Conservation (phyloP, 2,888 invertebrate species). For the Caenorhabditis sp. region DNA sequence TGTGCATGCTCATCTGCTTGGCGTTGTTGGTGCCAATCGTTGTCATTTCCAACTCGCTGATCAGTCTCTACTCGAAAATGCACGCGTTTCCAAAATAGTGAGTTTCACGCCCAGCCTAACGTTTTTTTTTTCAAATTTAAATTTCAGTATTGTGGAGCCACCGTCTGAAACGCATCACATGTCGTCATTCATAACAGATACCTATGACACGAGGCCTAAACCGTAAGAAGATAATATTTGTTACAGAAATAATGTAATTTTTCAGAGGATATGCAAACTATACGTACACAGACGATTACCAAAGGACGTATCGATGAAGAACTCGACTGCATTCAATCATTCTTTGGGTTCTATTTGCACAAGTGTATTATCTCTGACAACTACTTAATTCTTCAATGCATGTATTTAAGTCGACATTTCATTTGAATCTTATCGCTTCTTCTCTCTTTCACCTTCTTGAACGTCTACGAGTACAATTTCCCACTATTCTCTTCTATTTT, state of each 20-base stretch:
- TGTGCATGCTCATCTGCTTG: slow-evolving; percentile 80
- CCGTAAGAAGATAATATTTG: slow-evolving; percentile 55
- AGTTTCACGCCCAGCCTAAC: too few relatives aligned
- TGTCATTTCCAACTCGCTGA: slow-evolving; percentile 80
- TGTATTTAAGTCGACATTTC: slow-evolving; percentile 37
- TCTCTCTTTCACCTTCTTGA: slow-evolving; percentile 1
- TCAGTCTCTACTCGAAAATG: slow-evolving; percentile 80
- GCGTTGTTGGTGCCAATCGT: slow-evolving; percentile 80
- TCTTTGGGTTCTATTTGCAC: background rate
- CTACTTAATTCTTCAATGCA: slow-evolving; percentile 37
- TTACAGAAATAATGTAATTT: slow-evolving; percentile 4
- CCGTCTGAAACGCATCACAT: slow-evolving; percentile 67
- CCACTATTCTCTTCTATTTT: slow-evolving; percentile 29
- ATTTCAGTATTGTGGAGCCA: slow-evolving; percentile 72
- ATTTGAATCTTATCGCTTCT: slow-evolving; percentile 5
- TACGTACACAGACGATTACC: slow-evolving; percentile 68
- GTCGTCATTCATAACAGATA: slow-evolving; percentile 75
- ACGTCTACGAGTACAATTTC: slow-evolving; percentile 35
- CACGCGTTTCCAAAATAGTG: slow-evolving; percentile 78
- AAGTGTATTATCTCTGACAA: slow-evolving; percentile 11
- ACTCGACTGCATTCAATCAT: background rate
- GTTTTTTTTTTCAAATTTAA: background rate
- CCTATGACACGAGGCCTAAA: slow-evolving; percentile 72
- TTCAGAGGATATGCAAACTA: slow-evolving; percentile 66
- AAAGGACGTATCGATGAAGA: slow-evolving; percentile 64